Conservation (phyloP, 2,113 vertebrate genomes). For the Hemiscyllium ocellatum region DNA sequence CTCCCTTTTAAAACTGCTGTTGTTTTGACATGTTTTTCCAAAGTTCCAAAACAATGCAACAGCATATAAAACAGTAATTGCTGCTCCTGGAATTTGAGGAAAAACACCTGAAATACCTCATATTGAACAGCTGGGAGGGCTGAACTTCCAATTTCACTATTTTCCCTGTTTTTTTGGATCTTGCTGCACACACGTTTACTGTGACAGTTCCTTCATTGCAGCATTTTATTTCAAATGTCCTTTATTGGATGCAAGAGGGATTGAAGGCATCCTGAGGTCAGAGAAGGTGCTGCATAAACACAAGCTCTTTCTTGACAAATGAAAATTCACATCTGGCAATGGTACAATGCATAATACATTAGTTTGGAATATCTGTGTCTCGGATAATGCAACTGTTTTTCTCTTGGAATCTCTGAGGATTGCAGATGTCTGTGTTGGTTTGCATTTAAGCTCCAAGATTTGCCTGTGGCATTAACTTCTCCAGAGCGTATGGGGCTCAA, state of each 20-base stretch:
- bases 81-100: no score
- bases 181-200: neutral
- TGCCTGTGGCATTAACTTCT: neutral
- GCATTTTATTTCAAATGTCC: neutral
- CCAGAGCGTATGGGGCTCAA: neutral
- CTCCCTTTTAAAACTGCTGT: no score
- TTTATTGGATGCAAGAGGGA: neutral
- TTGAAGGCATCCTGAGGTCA: neutral
- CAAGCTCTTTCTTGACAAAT: neutral
- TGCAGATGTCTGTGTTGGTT: neutral
- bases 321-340: neutral
- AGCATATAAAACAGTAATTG: no score
- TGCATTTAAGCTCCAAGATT: neutral
- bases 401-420: neutral
- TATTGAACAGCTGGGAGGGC: no score
- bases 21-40: no score
- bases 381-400: neutral
- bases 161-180: neutral
- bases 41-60: no score
- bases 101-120: no score
- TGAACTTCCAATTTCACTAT: no score
- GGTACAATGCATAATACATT: neutral
- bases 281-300: neutral
- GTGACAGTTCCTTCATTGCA: neutral
- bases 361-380: neutral